Percentiles rank a stretch among this genome's conserved stretches.
Evolutionary conservation across 2,797 vertebrate genomes (phyloP).

Genomic region (Myotis daubentonii): DNA sequence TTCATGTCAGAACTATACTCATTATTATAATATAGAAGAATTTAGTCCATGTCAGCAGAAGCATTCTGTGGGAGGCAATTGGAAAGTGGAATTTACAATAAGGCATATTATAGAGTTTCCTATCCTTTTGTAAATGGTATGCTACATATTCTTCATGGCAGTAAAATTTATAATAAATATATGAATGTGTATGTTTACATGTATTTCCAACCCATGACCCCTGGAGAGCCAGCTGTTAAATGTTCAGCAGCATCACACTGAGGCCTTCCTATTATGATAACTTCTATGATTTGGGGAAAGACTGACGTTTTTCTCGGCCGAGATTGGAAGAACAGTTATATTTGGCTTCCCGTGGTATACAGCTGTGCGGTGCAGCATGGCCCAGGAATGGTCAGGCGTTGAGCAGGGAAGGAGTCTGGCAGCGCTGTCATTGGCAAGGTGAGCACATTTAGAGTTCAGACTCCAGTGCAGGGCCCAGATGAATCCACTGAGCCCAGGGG

Average conservation of each 20-base stretch:
- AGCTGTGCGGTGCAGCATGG: rapidly evolving
- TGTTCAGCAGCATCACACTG: background rate
- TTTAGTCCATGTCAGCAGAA: background rate
- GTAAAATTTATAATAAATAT: background rate
- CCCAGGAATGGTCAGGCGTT: background rate
- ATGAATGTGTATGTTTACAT: background rate
- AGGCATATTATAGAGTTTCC: background rate
- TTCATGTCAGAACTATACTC: background rate
- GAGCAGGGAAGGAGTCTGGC: background rate
- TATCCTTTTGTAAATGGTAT: background rate
- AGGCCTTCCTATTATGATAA: background rate
- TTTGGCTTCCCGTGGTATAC: background rate
- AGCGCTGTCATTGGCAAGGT: too few species aligned
- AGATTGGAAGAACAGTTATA: background rate
- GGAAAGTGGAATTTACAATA: background rate
- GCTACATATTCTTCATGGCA: background rate
- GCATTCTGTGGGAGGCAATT: background rate
- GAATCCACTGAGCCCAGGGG: background rate
- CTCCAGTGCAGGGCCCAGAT: background rate
- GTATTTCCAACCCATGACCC: too few species aligned
- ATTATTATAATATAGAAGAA: background rate
- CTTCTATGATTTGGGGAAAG: background rate
- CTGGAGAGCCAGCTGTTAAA: background rate
- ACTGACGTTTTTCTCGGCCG: background rate
- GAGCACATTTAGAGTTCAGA: background rate